Evolutionary conservation across 1,140 invertebrate genomes (phyloP).

Genomic region (Campoletis sonorensis): DNA sequence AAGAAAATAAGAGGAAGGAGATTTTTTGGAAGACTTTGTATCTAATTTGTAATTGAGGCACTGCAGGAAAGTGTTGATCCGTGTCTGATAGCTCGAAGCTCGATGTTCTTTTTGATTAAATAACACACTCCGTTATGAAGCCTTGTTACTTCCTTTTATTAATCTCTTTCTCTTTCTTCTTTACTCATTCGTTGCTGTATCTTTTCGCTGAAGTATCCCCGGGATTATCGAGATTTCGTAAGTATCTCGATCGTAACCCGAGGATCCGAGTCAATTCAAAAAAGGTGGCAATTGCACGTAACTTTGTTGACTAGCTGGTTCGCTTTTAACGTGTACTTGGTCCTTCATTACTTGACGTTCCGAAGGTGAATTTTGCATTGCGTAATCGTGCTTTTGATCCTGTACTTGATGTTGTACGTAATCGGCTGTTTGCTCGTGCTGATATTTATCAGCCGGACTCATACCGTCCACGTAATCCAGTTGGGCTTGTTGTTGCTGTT

Average conservation of each 20-base stretch:
- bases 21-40: too few relatives aligned
- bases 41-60: too few relatives aligned
- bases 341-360: slow-evolving; percentile 77
- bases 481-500: slow-evolving; percentile 64
- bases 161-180: not conserved
- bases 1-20: too few relatives aligned
- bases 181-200: not conserved
- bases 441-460: slow-evolving; percentile 78
- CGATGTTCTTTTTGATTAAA: too few relatives aligned
- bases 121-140: not conserved
- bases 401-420: slow-evolving; percentile 73
- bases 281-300: slow-evolving; percentile 86
- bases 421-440: slow-evolving; percentile 76
- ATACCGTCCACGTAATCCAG: slow-evolving; percentile 69
- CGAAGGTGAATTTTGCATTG: slow-evolving; percentile 74
- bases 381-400: slow-evolving; percentile 76
- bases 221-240: slow-evolving; percentile 23
- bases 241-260: slow-evolving; percentile 55
- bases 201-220: not conserved
- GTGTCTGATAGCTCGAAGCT: too few relatives aligned
- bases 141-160: not conserved
- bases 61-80: too few relatives aligned
- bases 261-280: slow-evolving; percentile 82
- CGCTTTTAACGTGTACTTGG: slow-evolving; percentile 79
- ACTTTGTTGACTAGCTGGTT: slow-evolving; percentile 79